Evolutionary conservation across 2,888 invertebrate genomes (phyloP).

Genomic region (Cistogaster globosa): DNA sequence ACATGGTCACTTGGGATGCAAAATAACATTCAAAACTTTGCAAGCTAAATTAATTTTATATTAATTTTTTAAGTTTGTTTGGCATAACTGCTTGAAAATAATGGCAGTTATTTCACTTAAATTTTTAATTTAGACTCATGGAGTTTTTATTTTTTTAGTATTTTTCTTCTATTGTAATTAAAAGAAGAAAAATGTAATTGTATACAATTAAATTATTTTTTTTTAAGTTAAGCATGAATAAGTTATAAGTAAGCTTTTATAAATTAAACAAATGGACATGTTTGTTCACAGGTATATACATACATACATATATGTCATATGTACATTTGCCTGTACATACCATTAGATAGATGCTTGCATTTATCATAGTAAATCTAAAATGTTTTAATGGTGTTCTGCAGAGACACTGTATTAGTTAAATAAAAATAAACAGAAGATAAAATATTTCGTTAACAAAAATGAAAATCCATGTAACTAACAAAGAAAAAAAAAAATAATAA

Average conservation of each 20-base stretch:
- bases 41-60: neutral
- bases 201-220: neutral
- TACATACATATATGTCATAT: too few species aligned
- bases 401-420: neutral
- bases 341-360: neutral
- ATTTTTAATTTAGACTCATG: neutral
- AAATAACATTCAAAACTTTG: neutral
- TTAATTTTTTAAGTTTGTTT: neutral
- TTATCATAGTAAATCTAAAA: neutral
- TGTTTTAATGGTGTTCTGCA: neutral
- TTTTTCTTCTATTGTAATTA: too few species aligned
- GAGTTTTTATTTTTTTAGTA: neutral
- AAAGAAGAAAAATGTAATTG: too few species aligned
- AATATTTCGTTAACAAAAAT: neutral
- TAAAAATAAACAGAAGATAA: neutral
- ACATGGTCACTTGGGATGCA: too few species aligned
- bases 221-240: constrained; percentile 26
- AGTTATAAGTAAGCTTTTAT: neutral
- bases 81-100: neutral
- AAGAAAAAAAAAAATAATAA: too few species aligned
- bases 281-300: too few species aligned
- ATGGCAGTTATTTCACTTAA: neutral
- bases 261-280: neutral
- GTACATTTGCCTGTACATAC: neutral
- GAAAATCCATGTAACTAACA: neutral